Conservation (phyloP, 2,888 invertebrate species). For the Cheilosia impressa region DNA sequence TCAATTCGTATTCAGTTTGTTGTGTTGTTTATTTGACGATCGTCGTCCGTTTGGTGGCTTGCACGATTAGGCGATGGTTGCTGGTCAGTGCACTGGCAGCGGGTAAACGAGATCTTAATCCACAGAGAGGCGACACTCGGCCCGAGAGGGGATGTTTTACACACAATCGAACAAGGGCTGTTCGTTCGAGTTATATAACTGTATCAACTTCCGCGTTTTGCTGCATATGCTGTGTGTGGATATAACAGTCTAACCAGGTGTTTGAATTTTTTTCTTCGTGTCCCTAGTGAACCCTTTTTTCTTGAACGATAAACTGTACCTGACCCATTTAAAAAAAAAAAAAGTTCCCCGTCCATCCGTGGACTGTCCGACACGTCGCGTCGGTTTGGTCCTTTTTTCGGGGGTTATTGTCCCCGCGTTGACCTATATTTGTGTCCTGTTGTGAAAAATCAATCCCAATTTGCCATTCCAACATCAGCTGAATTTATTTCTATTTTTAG, state of each 20-base stretch:
- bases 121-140: conserved; percentile 25
- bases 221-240: conserved; percentile 50
- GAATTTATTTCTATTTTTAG: conserved; percentile 5
- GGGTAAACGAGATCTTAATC: conserved; percentile 48
- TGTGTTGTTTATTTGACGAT: conserved; percentile 1
- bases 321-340: conserved; percentile 48
- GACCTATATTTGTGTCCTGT: conserved; percentile 42
- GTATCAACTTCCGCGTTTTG: conserved; percentile 60
- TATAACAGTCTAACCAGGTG: conserved; percentile 60
- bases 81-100: conserved; percentile 37
- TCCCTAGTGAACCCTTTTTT: conserved; percentile 9
- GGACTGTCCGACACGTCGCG: background rate
- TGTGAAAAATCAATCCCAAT: conserved; percentile 43
- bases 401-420: conserved; percentile 38
- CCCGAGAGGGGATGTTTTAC: conserved; percentile 12
- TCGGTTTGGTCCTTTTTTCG: background rate
- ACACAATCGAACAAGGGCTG: conserved; percentile 8
- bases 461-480: background rate
- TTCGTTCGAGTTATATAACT: conserved; percentile 27
- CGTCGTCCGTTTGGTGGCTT: conserved; percentile 2
- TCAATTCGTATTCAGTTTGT: conserved; percentile 5
- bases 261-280: conserved; percentile 10
- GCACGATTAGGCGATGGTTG: conserved; percentile 22
- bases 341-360: background rate
- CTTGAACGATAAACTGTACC: background rate